Evolutionary conservation across 2,797 vertebrate genomes (phyloP).

Genomic region (Rhynchonycteris naso): DNA sequence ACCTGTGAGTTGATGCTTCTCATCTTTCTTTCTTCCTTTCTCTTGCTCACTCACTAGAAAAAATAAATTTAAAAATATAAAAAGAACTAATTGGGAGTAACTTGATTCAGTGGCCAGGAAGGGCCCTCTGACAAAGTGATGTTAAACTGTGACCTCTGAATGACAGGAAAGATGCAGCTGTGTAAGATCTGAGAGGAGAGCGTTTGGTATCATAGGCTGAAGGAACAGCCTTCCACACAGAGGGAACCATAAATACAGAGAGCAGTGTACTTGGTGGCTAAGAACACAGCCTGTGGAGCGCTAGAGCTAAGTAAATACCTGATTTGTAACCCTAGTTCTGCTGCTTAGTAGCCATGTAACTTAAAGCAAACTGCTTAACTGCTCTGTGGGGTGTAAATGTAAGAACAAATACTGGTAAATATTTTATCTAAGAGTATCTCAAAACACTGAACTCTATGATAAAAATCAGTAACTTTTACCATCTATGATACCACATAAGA

Average conservation of each 20-base stretch:
- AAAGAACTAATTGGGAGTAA: not conserved
- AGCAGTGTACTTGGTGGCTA: not conserved
- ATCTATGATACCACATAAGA: not conserved
- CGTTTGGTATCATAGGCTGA: not conserved
- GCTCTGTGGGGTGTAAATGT: not conserved
- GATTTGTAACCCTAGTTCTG: not conserved
- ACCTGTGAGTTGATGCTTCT: too few species aligned
- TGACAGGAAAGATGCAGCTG: not conserved
- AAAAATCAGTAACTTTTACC: conserved; percentile 45
- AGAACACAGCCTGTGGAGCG: not conserved
- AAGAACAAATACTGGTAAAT: conserved; percentile 19
- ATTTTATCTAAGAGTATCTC: conserved; percentile 44
- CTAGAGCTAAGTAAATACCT: not conserved
- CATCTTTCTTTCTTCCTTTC: too few species aligned
- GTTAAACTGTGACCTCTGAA: not conserved
- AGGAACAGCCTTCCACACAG: not conserved
- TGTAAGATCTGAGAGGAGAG: not conserved
- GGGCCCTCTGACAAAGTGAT: not conserved
- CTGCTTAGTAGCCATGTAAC: not conserved
- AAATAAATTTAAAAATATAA: not conserved
- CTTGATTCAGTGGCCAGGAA: conserved; percentile 6
- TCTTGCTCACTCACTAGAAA: too few species aligned
- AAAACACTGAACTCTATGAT: conserved; percentile 25
- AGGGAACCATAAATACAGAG: not conserved
- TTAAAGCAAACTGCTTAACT: not conserved